Evolutionary conservation across 2,797 vertebrate species (phyloP).

Genomic region (Mormyrops boulengeri): DNA sequence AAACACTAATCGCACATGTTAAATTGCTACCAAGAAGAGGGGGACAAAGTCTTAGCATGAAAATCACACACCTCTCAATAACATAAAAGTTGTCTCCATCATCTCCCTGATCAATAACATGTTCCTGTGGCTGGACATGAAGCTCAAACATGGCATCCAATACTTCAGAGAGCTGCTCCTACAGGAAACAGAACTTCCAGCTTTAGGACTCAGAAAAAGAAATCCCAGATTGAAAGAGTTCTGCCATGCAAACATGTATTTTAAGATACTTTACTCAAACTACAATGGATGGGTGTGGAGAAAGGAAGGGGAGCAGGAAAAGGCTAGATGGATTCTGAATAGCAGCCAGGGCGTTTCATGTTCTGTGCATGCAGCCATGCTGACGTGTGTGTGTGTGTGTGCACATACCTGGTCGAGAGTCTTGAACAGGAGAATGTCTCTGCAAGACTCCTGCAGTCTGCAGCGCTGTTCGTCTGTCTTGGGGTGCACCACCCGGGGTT

Average conservation of each 20-base stretch:
- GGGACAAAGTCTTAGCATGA: neutral
- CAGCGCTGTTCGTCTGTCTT: constrained; percentile 95
- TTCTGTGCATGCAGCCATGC: neutral
- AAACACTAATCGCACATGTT: neutral
- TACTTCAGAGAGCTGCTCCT: constrained; percentile 96
- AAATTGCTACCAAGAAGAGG: neutral
- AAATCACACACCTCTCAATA: constrained; percentile 74
- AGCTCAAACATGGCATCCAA: constrained; percentile 98
- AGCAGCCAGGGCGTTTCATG: neutral
- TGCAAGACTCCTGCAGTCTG: constrained; percentile 91
- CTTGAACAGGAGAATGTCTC: constrained; percentile 96
- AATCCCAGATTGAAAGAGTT: neutral
- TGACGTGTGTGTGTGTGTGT: neutral
- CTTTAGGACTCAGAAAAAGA: neutral
- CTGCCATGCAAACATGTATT: neutral
- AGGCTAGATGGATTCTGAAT: neutral
- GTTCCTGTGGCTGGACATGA: constrained; percentile 77
- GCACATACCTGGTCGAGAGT: constrained; percentile 83
- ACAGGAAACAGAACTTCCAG: constrained; percentile 20
- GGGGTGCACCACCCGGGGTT: constrained; percentile 88
- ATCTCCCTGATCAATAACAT: constrained; percentile 95
- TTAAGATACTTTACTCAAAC: neutral
- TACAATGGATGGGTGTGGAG: neutral
- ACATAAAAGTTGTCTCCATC: constrained; percentile 99
- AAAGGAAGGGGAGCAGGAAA: constrained; percentile 19